Base-by-base conservation (phyloP, 2,888 invertebrate genomes). In the Scaptomyza caliginosa region DNA sequence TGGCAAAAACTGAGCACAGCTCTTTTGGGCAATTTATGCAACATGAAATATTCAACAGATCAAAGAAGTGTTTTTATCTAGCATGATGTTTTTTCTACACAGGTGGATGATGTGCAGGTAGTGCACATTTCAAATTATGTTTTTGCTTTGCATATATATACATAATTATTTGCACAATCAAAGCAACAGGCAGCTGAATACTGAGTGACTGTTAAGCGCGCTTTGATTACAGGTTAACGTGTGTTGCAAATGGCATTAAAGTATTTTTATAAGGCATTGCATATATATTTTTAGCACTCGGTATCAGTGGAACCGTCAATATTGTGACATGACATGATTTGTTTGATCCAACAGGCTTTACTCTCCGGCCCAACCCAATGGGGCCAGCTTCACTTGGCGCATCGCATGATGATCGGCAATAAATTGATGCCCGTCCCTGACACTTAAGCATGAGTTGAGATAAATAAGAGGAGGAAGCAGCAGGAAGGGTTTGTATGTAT, bases 331-430 rank as follows among this genome's bases (percentile, higher is more conserved):
- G 67, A 66, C 60, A 77, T 81, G 74, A 83, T 83, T 86, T 86
- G 79, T 78, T 80, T 57, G 65, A 65, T 56, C 49, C 74, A 59
- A 38, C 45, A 19, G 21, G 48, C 40, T 45, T 45, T 28, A 48
- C 23, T 46, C 11, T 17, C 17, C 8, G 17, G 57, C 60, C 30
- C 67, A 67, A n/a, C 68, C 52, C 59, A 49, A n/a, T 16, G 32
- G 46, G 49, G 30, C 34, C 34, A 36, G 45, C 43, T 36, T 52
- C 55, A 28, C 36, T 43, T 54, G 74, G 42, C 52, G 42, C 74
- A 77, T 86, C 57, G 79, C 77, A 86, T 85, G 83, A 85, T 87
- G 86, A 84, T 87, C 82, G 77, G 80, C 87, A 71, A 85, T 85
- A 84, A 87, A 82, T 87, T 79, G 77, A 73, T 77, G 71, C 59